phyloP scores from a whole-genome alignment of 2,888 invertebrate species.

The Sthenelais limicola region DNA sequence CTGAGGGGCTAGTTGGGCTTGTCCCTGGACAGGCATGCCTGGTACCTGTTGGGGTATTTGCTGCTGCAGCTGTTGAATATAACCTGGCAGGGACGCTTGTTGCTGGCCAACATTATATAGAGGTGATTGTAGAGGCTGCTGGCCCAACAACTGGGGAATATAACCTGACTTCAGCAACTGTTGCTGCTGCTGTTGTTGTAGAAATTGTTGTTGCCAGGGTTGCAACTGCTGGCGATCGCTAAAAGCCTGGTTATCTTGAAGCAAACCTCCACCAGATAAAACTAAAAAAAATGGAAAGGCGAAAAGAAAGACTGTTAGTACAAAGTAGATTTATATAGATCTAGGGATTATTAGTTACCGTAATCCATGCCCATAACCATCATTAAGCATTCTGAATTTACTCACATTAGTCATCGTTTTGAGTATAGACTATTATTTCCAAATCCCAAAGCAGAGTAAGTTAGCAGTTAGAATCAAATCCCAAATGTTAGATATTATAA shows the following conservation, averaged over 20 bases:
- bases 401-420: too few relatives aligned
- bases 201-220: constrained; percentile 6
- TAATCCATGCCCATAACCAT: too few relatives aligned
- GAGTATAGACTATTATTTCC: too few relatives aligned
- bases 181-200: constrained; percentile 29
- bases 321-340: too few relatives aligned
- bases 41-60: constrained; percentile 12
- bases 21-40: neutral
- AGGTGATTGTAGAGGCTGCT: neutral
- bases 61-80: constrained; percentile 24
- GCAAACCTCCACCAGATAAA: constrained; percentile 26
- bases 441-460: too few relatives aligned
- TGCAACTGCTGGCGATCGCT: constrained; percentile 13
- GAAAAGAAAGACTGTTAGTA: neutral
- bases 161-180: constrained; percentile 26
- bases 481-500: too few relatives aligned
- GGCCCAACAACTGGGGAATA: constrained; percentile 11
- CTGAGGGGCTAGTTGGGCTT: neutral
- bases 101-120: neutral
- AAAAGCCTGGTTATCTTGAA: constrained; percentile 18
- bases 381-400: too few relatives aligned
- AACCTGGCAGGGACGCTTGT: neutral
- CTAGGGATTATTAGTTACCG: constrained; percentile 18
- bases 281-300: constrained; percentile 13
- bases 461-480: too few relatives aligned